Evolutionary conservation across 2,888 invertebrate species (phyloP).

Genomic region (Periphyllus acericola): DNA sequence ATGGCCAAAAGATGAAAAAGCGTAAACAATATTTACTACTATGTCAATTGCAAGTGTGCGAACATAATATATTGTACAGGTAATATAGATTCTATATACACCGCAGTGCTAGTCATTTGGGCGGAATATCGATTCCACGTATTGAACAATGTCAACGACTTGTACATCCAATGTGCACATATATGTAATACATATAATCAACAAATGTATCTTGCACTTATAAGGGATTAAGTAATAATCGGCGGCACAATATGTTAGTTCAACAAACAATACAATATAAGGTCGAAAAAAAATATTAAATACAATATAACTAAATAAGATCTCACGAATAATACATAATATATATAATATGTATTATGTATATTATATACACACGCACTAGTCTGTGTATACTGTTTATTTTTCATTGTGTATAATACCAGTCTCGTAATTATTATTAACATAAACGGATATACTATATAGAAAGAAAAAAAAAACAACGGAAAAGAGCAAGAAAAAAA

Average conservation of each 20-base stretch:
- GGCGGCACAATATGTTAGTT: too few relatives aligned
- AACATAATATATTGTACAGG: background rate
- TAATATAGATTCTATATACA: background rate
- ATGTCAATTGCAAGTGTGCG: constrained; percentile 31
- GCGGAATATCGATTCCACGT: too few relatives aligned
- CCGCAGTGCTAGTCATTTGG: background rate
- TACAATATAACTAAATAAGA: too few relatives aligned
- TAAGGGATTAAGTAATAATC: too few relatives aligned
- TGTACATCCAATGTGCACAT: background rate
- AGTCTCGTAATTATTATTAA: background rate
- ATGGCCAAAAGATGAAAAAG: background rate
- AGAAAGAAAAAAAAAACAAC: background rate
- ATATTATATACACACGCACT: background rate
- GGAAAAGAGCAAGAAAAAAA: background rate
- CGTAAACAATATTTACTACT: background rate
- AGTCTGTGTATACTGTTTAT: background rate
- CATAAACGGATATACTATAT: background rate
- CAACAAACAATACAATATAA: too few relatives aligned
- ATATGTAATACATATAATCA: background rate
- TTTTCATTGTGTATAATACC: background rate
- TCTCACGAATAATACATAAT: too few relatives aligned
- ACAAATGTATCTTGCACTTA: too few relatives aligned
- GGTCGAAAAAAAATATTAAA: too few relatives aligned
- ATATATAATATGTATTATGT: background rate
- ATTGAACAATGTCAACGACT: too few relatives aligned